phyloP scores from a whole-genome alignment of 2,113 vertebrate species.

The Daboia siamensis region DNA sequence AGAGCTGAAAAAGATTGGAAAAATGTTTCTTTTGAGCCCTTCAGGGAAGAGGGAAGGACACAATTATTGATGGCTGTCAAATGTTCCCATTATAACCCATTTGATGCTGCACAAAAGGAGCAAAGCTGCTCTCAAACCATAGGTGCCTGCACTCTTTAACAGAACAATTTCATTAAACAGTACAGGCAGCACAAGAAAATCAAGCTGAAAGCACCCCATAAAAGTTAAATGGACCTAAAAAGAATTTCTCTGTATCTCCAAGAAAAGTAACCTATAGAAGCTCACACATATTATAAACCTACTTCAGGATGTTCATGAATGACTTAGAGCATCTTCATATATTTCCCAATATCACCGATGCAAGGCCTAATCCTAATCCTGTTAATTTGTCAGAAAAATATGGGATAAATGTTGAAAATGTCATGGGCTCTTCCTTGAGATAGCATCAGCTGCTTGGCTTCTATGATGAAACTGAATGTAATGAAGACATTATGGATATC shows the following conservation, averaged over 20 bases:
- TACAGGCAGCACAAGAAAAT: background rate
- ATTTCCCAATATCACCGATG: background rate
- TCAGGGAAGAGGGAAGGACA: background rate
- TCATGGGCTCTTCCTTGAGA: background rate
- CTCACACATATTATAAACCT: background rate
- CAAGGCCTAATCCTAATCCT: background rate
- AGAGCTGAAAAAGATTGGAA: background rate
- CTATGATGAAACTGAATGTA: background rate
- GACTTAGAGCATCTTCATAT: background rate
- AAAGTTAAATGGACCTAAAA: background rate
- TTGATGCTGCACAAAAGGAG: background rate
- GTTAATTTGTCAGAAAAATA: background rate
- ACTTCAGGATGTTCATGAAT: background rate
- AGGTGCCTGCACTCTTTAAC: background rate
- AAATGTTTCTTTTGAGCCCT: background rate
- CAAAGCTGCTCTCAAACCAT: background rate
- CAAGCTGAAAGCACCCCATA: background rate
- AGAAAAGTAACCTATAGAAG: background rate
- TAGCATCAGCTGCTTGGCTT: background rate
- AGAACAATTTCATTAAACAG: background rate
- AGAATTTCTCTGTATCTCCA: background rate
- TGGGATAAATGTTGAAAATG: background rate
- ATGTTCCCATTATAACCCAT: background rate
- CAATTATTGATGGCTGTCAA: background rate
- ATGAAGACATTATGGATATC: background rate